Percentiles rank a stretch among this genome's conserved stretches.
These are phyloP conservation scores for Eristalis pertinax DNA, from an alignment of 2,888 invertebrate species.

Conservation along the genomic window DNA sequence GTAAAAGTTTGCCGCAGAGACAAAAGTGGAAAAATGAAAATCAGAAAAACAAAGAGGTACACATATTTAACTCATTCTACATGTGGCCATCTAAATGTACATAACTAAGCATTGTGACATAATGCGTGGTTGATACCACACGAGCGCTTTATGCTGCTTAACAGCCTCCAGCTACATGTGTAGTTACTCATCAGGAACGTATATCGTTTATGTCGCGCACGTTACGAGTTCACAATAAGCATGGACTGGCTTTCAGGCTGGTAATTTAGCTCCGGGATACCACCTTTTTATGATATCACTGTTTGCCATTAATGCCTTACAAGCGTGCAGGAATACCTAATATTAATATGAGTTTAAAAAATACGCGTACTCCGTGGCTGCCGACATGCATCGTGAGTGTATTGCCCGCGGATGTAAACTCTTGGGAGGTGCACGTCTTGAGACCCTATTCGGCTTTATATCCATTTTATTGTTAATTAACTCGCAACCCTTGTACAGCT, in stretches of 20 bases:
- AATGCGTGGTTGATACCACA: background rate
- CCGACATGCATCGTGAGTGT: background rate
- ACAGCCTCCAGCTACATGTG: background rate
- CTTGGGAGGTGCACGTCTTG: background rate
- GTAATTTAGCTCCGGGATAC: background rate
- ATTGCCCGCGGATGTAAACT: background rate
- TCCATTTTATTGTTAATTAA: constrained; percentile 29
- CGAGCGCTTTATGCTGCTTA: background rate
- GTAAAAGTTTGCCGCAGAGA: background rate
- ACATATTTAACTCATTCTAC: background rate
- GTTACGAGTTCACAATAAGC: background rate
- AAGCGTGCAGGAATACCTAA: background rate
- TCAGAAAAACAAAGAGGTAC: background rate
- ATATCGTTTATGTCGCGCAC: background rate
- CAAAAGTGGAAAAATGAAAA: background rate
- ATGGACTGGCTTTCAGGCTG: background rate
- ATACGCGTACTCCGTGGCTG: background rate
- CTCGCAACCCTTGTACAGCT: background rate
- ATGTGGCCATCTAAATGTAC: background rate
- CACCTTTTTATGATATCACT: background rate
- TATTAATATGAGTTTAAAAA: background rate
- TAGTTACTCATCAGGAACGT: background rate
- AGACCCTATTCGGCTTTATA: constrained; percentile 13
- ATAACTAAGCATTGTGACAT: background rate
- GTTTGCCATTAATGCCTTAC: background rate